These are phyloP conservation scores for Sterna hirundo DNA, from an alignment of 2,113 vertebrate genomes.

Conservation along the genomic window DNA sequence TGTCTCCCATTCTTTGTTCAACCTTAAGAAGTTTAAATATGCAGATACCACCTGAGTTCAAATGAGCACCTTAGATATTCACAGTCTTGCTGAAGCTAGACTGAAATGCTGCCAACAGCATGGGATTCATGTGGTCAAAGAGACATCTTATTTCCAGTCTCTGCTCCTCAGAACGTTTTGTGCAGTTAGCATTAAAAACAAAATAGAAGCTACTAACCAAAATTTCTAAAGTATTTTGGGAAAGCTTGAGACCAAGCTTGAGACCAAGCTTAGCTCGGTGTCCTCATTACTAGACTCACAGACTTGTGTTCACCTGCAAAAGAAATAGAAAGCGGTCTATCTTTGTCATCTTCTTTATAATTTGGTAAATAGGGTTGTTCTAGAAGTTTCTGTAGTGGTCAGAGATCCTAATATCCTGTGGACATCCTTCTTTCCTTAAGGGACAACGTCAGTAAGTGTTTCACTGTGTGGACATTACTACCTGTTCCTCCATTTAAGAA, in stretches of 20 bases:
- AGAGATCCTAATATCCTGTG: neutral
- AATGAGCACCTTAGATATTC: neutral
- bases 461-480: neutral
- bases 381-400: neutral
- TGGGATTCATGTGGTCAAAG: neutral
- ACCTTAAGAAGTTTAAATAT: neutral
- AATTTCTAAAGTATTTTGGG: neutral
- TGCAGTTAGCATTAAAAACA: neutral
- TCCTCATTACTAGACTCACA: neutral
- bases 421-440: neutral
- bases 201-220: neutral
- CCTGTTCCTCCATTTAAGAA: neutral
- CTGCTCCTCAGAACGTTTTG: neutral
- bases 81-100: neutral
- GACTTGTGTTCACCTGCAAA: neutral
- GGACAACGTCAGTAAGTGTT: neutral
- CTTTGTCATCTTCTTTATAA: neutral
- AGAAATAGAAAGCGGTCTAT: neutral
- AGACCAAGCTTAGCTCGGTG: neutral
- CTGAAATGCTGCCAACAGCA: neutral
- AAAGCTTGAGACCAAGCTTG: neutral
- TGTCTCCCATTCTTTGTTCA: neutral
- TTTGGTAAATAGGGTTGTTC: neutral
- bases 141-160: neutral
- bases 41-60: neutral